Evolutionary conservation across 2,797 vertebrate genomes (phyloP).

Genomic region (Sarcophilus harrisii): DNA sequence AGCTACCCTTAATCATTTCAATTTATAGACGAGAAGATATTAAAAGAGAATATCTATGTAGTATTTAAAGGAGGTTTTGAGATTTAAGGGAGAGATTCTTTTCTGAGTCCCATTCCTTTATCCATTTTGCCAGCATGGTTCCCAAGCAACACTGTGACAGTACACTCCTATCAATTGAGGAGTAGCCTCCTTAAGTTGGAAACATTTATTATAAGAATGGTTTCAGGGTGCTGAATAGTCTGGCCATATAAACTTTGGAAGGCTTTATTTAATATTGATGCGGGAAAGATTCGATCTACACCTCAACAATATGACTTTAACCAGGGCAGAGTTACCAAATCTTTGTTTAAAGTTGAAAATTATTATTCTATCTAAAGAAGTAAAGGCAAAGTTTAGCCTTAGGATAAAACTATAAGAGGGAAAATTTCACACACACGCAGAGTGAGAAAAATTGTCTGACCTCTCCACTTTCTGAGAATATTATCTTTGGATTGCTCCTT

Average conservation of each 20-base stretch:
- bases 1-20: too few species aligned
- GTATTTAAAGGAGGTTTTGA: too few species aligned
- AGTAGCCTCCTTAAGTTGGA: background rate
- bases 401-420: background rate
- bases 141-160: background rate
- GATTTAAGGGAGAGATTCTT: too few species aligned
- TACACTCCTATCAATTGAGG: background rate
- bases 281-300: too few species aligned
- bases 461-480: too few species aligned
- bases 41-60: too few species aligned
- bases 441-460: too few species aligned
- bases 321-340: background rate
- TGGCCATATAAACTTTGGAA: background rate
- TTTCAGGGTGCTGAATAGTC: background rate
- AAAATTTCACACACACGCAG: background rate
- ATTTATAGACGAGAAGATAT: too few species aligned
- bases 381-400: background rate
- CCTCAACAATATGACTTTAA: background rate
- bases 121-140: background rate
- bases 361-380: background rate
- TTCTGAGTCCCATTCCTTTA: background rate
- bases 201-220: background rate
- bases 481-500: too few species aligned
- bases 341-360: background rate
- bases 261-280: background rate